Conservation (phyloP, 2,113 vertebrate genomes). For the Bettongia penicillata region DNA sequence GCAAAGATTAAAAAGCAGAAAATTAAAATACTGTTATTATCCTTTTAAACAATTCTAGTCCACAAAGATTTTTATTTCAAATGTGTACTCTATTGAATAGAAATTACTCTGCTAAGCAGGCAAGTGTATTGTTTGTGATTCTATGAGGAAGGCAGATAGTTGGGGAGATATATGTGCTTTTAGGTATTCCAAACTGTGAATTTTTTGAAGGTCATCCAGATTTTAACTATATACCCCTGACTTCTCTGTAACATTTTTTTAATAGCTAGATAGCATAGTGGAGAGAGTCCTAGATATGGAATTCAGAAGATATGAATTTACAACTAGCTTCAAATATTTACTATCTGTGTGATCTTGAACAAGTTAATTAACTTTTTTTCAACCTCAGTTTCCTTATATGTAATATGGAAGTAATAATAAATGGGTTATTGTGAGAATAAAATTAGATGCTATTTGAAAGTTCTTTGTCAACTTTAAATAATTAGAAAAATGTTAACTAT, state of each 20-base stretch:
- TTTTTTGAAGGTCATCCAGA: neutral
- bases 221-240: neutral
- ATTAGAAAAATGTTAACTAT: neutral
- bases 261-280: neutral
- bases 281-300: neutral
- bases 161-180: neutral
- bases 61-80: neutral
- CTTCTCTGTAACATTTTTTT: too few relatives aligned
- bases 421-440: neutral
- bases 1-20: neutral
- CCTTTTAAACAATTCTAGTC: neutral
- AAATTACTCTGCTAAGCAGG: neutral
- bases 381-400: neutral
- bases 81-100: neutral
- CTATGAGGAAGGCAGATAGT: neutral
- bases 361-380: neutral
- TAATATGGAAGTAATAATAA: neutral
- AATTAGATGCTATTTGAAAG: neutral
- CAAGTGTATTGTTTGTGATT: neutral
- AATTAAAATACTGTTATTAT: neutral
- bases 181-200: neutral
- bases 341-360: neutral
- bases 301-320: neutral
- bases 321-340: neutral
- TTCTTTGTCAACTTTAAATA: neutral